Base-by-base conservation (phyloP, 2,113 vertebrate genomes). In the Haemorhous mexicanus region DNA sequence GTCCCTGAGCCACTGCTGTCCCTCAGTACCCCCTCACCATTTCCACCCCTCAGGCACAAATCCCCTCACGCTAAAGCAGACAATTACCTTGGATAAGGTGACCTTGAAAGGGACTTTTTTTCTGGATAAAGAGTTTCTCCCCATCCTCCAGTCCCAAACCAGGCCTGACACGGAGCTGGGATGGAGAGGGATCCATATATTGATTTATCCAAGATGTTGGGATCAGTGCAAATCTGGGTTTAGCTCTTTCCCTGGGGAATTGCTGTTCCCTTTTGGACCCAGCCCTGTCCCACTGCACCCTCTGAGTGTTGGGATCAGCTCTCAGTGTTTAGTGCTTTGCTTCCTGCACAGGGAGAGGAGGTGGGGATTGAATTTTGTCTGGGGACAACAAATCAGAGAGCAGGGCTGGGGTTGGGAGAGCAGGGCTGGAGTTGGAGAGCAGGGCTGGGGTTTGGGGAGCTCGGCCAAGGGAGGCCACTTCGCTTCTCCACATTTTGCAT, bases 211-310 rank as follows among this genome's bases (percentile, higher is more conserved):
- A 14, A 6, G 26, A 39, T 4, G 46, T 8, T 61, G 26, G 26
- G 56, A 35, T 30, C 28, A 17, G 16, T 15, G 21, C 55, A 75
- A 41, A 50, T 26, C 50, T 84, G 58, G 22, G 10, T 9, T 62
- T 11, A 8, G 3, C 1, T 8, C 52, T n/a, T 82, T 62, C 52
- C 62, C 0, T 0, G 56, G 55, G 44, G 47, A 90, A 81, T 7
- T 53, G 33, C 32, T 94, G 46, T 74, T 81, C 56, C 35, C 9
- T 59, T 33, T 72, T 20, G 14, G 33, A 41, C 33, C 6, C 61
- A 55, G 12, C 19, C 70, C 15, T 63, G 37, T 58, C 68, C 72
- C 27, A 19, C 9, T 58, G n/a, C 39, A 52, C 44, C 35, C 27
- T 55, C 53, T 62, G 63, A 4, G 16, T 80, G 63, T 21, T 41